Conservation (phyloP, 1,140 invertebrate genomes). For the Drosophila nannoptera region DNA sequence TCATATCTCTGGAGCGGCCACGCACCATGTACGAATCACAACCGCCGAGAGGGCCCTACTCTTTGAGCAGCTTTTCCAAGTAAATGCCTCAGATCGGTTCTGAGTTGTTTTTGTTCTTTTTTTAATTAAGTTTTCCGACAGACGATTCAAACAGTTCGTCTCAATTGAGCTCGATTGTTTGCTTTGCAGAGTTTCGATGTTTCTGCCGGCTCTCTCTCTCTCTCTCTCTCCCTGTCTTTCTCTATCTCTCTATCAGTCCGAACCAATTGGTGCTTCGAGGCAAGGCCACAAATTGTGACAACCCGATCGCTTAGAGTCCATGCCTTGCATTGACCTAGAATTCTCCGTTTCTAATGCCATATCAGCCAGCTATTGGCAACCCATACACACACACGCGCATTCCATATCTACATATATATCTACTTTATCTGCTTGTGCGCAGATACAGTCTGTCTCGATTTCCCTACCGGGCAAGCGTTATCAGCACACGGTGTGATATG, state of each 20-base stretch:
- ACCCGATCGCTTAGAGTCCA: conserved; percentile 20
- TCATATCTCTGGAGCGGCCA: conserved; percentile 60
- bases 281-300: conserved; percentile 52
- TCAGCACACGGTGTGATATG: conserved; percentile 53
- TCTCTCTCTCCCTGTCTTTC: no score
- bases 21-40: conserved; percentile 64
- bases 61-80: conserved; percentile 56
- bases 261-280: conserved; percentile 60
- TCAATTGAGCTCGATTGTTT: conserved; percentile 72
- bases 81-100: conserved; percentile 32
- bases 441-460: neutral
- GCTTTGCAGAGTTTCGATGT: conserved; percentile 31
- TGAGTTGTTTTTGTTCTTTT: no score
- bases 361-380: conserved; percentile 14
- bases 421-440: neutral
- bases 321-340: conserved; percentile 69
- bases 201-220: conserved; percentile 22
- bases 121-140: conserved; percentile 69
- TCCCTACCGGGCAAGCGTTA: conserved; percentile 25
- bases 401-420: neutral
- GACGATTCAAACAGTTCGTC: conserved; percentile 19
- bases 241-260: no score
- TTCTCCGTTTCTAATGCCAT: conserved; percentile 18
- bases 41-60: conserved; percentile 7
- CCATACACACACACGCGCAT: neutral